Base-by-base conservation (phyloP, 1,140 invertebrate species). In the Cherax quadricarinatus region DNA sequence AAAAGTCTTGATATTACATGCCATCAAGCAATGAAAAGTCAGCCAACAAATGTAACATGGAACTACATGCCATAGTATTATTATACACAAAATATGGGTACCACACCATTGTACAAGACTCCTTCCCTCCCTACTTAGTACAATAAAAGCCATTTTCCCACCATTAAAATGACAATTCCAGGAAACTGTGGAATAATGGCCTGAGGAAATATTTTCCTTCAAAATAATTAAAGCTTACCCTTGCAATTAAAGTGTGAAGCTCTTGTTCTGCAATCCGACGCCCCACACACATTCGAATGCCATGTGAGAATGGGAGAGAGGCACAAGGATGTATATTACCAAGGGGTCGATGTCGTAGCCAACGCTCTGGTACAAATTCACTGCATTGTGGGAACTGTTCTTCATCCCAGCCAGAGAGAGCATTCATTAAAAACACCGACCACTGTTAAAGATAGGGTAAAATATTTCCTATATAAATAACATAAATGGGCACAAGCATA, bases 331-430 rank as follows among this genome's bases (percentile, higher is more conserved):
- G 90, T 14, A 91, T 91, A 9, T 41, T 14, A 6, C 90, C 90
- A 10, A 86, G 62, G 10, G 90, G 90, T 18, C 62, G 73, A 73
- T 91, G 84, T 5, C 84, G 83, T 14, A 91, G 21, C 90, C 90
- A 91, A 30, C 90, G 84, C 1, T 91, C 90, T 5, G 90, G 90
- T 9, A 91, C 1, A 57, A 91, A 91, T 16, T 91, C 82, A 18
- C 57, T 14, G 10, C n/a, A 18, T 3, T 62, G 73, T 21, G 75
- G 12, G 24, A 86, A 86, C 30, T 86, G 41, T 30, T 10, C 18
- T 10, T 80, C 84, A 73, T 91, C 90, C 60, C 41, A 57, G 57
- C 30, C 57, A 49, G 85, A 49, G 4, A 86, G 10, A 1, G 62
- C 79, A 86, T 51, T 91, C 60, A 82, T 49, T 5, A 81, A 24